These are phyloP conservation scores for Rhynchomys soricoides DNA, from an alignment of 2,113 vertebrate genomes.

Conservation along the genomic window DNA sequence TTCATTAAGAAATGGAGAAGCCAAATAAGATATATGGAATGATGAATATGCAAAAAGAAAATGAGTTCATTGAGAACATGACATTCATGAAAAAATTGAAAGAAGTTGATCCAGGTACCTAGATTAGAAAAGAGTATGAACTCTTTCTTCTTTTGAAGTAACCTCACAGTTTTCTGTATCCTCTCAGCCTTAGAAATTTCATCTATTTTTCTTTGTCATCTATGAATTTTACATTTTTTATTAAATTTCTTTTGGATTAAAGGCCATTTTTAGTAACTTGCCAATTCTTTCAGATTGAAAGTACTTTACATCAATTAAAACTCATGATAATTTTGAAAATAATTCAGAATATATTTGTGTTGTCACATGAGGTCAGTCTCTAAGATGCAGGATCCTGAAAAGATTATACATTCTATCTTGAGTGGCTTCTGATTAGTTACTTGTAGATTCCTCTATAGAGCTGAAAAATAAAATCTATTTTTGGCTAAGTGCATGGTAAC, in stretches of 20 bases:
- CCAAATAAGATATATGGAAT: neutral
- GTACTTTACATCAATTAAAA: neutral
- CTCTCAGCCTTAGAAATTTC: neutral
- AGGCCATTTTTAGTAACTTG: neutral
- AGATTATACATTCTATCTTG: neutral
- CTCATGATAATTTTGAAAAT: neutral
- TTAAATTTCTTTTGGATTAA: neutral
- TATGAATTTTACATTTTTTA: neutral
- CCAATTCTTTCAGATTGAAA: neutral
- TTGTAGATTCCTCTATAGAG: neutral
- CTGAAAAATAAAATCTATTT: neutral
- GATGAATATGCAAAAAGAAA: neutral
- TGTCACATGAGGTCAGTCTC: neutral
- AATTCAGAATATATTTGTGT: neutral
- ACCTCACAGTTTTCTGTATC: neutral
- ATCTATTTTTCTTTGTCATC: neutral
- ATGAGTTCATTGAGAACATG: neutral
- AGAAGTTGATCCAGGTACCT: neutral
- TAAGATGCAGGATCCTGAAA: neutral
- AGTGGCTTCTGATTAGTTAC: neutral
- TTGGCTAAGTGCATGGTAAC: neutral
- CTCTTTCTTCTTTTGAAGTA: neutral
- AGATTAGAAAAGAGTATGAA: neutral
- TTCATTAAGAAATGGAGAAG: neutral
- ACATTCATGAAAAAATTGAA: neutral